These are phyloP conservation scores for Timema podura DNA, from an alignment of 2,888 invertebrate species.

Conservation along the genomic window DNA sequence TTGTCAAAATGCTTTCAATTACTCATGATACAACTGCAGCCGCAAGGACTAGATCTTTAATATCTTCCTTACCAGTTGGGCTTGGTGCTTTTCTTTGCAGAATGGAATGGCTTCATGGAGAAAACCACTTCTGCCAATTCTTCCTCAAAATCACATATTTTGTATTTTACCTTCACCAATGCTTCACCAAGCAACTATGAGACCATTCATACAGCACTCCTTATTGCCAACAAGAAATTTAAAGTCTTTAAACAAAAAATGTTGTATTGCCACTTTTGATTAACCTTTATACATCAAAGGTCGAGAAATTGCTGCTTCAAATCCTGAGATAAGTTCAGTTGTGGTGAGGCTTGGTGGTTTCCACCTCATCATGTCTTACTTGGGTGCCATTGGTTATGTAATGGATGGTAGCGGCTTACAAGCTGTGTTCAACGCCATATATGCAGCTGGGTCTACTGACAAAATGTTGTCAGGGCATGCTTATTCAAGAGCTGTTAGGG, in stretches of 20 bases:
- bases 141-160: too few relatives aligned
- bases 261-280: neutral
- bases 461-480: neutral
- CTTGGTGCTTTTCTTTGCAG: too few relatives aligned
- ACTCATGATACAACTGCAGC: neutral
- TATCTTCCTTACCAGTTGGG: neutral
- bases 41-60: neutral
- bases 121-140: too few relatives aligned
- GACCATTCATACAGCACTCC: neutral
- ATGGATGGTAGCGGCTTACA: slow-evolving; percentile 14
- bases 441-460: neutral
- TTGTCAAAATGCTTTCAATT: neutral
- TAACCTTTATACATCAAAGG: neutral
- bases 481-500: neutral
- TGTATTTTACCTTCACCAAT: too few relatives aligned
- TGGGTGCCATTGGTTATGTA: slow-evolving; percentile 16
- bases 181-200: neutral
- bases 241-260: neutral
- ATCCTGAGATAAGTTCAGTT: neutral
- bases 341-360: slow-evolving; percentile 14
- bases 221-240: neutral
- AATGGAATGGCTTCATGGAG: too few relatives aligned
- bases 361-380: slow-evolving; percentile 22
- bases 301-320: neutral
- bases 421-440: neutral